phyloP scores from a whole-genome alignment of 2,797 vertebrate species.

The Coreius guichenoti region DNA sequence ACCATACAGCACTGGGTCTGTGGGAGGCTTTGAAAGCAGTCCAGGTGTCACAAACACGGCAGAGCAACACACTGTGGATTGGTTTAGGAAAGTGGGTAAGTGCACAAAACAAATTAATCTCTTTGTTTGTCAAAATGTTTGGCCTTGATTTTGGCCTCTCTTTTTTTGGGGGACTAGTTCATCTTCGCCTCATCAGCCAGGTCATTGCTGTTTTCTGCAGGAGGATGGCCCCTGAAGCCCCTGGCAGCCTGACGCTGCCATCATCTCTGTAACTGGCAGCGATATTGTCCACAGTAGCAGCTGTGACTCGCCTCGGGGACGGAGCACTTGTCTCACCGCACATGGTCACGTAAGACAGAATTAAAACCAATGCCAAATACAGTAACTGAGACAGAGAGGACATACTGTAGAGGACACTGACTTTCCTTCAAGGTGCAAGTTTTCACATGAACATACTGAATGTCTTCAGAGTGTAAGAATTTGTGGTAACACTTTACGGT shows the following conservation, averaged over 20 bases:
- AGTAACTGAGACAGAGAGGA: constrained; percentile 38
- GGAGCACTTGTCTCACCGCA: constrained; percentile 24
- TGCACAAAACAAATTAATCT: background rate
- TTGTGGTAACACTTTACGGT: background rate
- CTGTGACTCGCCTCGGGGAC: constrained; percentile 46
- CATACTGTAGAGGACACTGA: constrained; percentile 23
- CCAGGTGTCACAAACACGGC: background rate
- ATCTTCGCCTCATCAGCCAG: constrained; percentile 6
- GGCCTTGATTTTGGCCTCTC: background rate
- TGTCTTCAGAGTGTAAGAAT: background rate
- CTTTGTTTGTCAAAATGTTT: background rate
- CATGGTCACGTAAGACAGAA: constrained; percentile 53
- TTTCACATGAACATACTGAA: background rate
- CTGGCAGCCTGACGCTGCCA: background rate
- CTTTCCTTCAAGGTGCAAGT: background rate
- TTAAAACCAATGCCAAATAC: constrained; percentile 44
- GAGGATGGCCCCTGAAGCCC: constrained; percentile 3
- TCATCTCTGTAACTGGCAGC: constrained; percentile 35
- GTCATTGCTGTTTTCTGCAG: constrained; percentile 38
- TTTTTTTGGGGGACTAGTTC: background rate
- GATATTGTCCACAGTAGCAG: constrained; percentile 43
- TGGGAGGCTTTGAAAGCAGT: background rate
- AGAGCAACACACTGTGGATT: background rate
- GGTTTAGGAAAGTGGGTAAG: background rate
- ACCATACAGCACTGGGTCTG: background rate